Conservation (phyloP, 2,113 vertebrate genomes). For the Apteryx owenii region DNA sequence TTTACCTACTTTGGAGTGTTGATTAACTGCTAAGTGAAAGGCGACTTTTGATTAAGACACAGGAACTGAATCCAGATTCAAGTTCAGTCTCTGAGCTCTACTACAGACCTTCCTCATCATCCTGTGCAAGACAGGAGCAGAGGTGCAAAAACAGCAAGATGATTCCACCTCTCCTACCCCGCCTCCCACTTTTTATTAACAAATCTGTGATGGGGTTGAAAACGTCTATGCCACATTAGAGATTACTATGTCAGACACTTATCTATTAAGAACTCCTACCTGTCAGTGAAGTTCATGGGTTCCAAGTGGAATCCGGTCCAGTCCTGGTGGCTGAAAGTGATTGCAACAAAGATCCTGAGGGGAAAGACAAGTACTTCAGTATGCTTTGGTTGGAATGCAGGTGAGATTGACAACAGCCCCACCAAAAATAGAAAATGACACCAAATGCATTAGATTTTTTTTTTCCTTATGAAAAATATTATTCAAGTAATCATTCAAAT, state of each 20-base stretch:
- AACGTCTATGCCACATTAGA: fast-evolving
- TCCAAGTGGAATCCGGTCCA: not conserved
- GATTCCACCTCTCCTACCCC: not conserved
- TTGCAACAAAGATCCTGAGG: not conserved
- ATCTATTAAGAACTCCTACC: not conserved
- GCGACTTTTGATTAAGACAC: not conserved
- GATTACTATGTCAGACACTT: too few relatives aligned
- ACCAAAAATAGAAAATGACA: not conserved
- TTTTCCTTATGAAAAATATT: not conserved
- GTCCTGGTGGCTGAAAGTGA: not conserved
- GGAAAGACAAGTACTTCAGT: not conserved
- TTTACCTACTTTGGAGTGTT: fast-evolving
- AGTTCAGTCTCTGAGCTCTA: not conserved
- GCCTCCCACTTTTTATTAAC: not conserved
- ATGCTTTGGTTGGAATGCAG: not conserved
- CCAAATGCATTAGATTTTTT: not conserved
- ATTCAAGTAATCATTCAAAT: not conserved
- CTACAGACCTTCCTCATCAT: not conserved
- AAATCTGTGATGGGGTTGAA: too few relatives aligned
- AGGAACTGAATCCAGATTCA: fast-evolving
- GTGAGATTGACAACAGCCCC: too few relatives aligned
- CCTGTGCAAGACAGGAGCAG: not conserved
- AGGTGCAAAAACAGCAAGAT: too few relatives aligned
- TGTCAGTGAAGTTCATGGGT: conserved; percentile 63
- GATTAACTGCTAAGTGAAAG: not conserved